A percentile compares a stretch with the other conserved stretches of the same genome.
Conservation (phyloP, 2,113 vertebrate genomes). For the Hemibagrus wyckioides region DNA sequence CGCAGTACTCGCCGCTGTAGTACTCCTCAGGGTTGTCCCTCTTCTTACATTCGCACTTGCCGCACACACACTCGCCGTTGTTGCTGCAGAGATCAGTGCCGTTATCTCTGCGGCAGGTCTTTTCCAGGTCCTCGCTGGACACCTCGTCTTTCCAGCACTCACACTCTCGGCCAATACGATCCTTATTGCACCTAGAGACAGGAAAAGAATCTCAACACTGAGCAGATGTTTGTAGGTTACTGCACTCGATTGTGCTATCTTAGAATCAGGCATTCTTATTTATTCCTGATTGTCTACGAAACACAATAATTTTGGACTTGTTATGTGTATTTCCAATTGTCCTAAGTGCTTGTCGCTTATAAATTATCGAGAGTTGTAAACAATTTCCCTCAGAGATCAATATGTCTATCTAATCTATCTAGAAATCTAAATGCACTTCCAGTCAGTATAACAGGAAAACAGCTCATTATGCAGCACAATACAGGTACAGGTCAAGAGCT, state of each 20-base stretch:
- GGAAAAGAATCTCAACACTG: neutral
- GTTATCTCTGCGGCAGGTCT: constrained; percentile 91
- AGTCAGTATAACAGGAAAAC: no score
- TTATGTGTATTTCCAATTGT: neutral
- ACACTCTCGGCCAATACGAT: constrained; percentile 87
- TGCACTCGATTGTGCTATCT: neutral
- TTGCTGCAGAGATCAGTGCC: constrained; percentile 95
- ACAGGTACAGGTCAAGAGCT: neutral
- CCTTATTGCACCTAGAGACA: constrained; percentile 85
- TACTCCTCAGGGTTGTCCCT: constrained; percentile 88
- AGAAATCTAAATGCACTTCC: no score
- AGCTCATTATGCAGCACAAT: neutral
- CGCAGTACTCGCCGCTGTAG: constrained; percentile 91
- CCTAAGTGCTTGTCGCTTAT: neutral
- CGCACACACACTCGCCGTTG: constrained; percentile 96
- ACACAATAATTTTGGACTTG: neutral
- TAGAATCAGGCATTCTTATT: neutral
- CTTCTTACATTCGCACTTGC: constrained; percentile 95
- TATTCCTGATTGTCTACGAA: neutral
- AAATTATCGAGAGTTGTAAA: neutral
- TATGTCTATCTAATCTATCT: neutral
- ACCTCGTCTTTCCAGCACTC: constrained; percentile 97
- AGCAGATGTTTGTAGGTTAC: neutral
- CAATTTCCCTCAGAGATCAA: neutral
- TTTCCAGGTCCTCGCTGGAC: constrained; percentile 93